Conservation (phyloP, 2,797 vertebrate species). For the Coendou prehensilis region DNA sequence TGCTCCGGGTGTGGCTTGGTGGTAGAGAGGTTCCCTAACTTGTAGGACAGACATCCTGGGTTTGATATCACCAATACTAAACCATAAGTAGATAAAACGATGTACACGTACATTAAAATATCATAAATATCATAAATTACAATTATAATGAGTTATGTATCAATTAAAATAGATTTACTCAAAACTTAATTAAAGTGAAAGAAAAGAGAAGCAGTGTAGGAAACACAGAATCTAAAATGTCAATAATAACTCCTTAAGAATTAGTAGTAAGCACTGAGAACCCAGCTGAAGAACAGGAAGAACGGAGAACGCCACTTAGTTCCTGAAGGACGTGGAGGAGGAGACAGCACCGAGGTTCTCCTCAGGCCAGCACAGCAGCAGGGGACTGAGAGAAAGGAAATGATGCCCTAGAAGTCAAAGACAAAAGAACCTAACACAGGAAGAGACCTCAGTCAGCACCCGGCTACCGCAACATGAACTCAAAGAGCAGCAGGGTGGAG, state of each 20-base stretch:
- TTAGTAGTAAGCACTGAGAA: neutral
- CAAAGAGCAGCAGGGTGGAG: no score
- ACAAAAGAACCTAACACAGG: no score
- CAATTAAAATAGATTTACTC: neutral
- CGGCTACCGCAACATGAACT: neutral
- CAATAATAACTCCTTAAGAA: neutral
- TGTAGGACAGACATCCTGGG: fast-evolving
- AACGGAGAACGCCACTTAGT: neutral
- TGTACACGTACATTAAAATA: no score
- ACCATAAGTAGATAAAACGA: no score
- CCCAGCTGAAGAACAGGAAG: neutral
- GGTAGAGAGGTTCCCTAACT: neutral
- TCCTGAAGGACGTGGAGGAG: neutral
- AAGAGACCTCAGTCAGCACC: no score
- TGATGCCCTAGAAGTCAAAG: neutral
- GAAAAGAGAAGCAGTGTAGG: neutral
- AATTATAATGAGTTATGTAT: neutral
- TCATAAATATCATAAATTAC: no score
- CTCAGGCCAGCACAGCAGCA: neutral
- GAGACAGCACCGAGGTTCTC: neutral
- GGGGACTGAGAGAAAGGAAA: neutral
- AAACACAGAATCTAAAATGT: no score
- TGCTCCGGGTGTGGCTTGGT: neutral
- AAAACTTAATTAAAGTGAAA: neutral
- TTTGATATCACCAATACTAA: neutral